phyloP scores from a whole-genome alignment of 2,888 invertebrate genomes.

The Amphimallon solstitiale region DNA sequence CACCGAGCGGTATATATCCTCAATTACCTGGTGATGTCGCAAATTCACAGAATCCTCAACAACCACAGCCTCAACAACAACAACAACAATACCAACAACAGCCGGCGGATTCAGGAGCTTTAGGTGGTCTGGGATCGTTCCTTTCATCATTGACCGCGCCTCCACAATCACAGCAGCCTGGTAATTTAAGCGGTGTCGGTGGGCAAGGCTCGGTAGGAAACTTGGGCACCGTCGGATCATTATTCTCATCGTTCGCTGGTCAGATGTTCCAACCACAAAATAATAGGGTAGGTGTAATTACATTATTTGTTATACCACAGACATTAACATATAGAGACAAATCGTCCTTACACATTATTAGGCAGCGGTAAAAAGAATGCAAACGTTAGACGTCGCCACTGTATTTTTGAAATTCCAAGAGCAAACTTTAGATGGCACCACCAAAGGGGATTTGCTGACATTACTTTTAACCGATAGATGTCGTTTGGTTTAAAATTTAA shows the following conservation, averaged over 20 bases:
- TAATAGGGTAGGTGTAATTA: constrained; percentile 40
- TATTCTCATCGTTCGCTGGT: constrained; percentile 56
- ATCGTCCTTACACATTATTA: no score
- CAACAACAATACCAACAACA: constrained; percentile 12
- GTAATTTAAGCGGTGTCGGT: constrained; percentile 43
- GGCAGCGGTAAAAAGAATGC: no score
- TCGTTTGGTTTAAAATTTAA: no score
- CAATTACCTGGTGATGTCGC: constrained; percentile 12
- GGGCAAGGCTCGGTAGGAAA: constrained; percentile 56
- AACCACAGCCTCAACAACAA: constrained; percentile 17
- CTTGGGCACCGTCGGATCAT: constrained; percentile 58
- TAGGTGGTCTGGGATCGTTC: constrained; percentile 35
- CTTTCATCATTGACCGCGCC: constrained; percentile 34
- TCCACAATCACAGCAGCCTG: constrained; percentile 28
- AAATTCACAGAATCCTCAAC: constrained; percentile 20
- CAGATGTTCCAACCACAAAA: constrained; percentile 51
- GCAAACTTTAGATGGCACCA: no score
- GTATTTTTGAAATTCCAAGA: no score
- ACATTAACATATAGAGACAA: no score
- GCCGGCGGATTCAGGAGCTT: constrained; percentile 1
- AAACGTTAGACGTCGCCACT: no score
- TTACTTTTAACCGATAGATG: no score
- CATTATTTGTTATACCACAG: neutral
- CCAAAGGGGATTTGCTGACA: no score
- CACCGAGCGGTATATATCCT: constrained; percentile 13